Evolutionary conservation across 2,113 vertebrate species (phyloP), one percentile per base, ranked within the genome.

Genomic region (Caranx ignobilis): DNA sequence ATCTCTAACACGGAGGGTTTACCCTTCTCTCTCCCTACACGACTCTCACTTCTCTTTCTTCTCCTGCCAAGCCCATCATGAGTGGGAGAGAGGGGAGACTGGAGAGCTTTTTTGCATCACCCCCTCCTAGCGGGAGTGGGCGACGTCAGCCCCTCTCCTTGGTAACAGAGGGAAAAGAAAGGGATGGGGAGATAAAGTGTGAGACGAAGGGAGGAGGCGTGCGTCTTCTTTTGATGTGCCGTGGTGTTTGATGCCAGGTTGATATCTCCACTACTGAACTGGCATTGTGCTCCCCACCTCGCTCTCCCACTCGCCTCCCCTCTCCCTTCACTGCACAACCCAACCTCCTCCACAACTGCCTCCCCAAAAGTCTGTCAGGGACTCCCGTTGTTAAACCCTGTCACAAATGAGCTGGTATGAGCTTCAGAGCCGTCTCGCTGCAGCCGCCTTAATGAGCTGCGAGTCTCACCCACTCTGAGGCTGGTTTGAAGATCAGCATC

Each of bases 1-100:
- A 93, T 94, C 91, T 93, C 83, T 54, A 93, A 91, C 91, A 91
- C 71, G 84, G 89, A 88, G 90, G 90, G 88, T 86, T 92, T 91
- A 85, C 83, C 79, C 84, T 80, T 77, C 77, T 82, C 81, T 79
- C 81, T 87, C 82, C 76, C 82, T 67, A 41, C 79, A 81, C 35
- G 3, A 77, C 86, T 81, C 81, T 82, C 81, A 70, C 82, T 82
- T 84, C 74, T 82, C 81, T 92, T 93, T 93, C 88, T 93, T 94
- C 88, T 84, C 16, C 70, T 92, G 94, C 94, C 94, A 94, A 94
- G 84, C 88, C 87, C 84, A 72, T 93, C 89, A 87, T 50, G 78
- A 89, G 85, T 77, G 84, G 79, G 84, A 85, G 87, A 70, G 87
- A 75, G 78, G 82, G 78, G 87, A 88, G 91, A 87, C 85, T 81